phyloP scores from a whole-genome alignment of 2,113 vertebrate genomes.

The Pterocles gutturalis region DNA sequence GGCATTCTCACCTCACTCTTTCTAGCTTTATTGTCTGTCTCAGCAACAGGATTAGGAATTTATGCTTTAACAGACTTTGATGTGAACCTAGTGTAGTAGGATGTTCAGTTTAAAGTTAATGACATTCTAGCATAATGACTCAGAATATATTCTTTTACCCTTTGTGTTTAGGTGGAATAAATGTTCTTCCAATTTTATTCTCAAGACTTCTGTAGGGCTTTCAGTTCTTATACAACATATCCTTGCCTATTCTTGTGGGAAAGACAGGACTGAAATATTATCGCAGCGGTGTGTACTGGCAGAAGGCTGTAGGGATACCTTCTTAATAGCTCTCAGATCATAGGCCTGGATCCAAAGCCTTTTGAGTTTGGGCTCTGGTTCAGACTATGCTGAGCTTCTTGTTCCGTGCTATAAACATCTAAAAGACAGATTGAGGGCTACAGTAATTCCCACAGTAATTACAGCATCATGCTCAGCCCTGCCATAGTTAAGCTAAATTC shows the following conservation, averaged over 20 bases:
- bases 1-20: not conserved
- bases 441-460: constrained; percentile 25
- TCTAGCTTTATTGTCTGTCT: not conserved
- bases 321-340: not conserved
- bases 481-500: constrained; percentile 26
- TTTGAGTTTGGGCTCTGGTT: constrained; percentile 1
- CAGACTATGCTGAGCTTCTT: not conserved
- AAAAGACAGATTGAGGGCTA: constrained; percentile 6
- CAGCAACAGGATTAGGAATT: not conserved
- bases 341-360: not conserved
- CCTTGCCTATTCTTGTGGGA: not conserved
- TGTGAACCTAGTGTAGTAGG: not conserved
- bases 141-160: not conserved
- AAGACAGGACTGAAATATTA: not conserved
- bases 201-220: not conserved
- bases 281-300: not conserved
- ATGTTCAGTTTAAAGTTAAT: not conserved
- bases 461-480: not conserved
- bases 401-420: constrained; percentile 14
- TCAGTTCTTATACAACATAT: not conserved
- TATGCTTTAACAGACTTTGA: not conserved
- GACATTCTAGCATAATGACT: not conserved
- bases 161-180: not conserved
- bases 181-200: not conserved
- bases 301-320: not conserved